These are phyloP conservation scores for Molossus molossus DNA, from an alignment of 2,797 vertebrate species.

Conservation along the genomic window DNA sequence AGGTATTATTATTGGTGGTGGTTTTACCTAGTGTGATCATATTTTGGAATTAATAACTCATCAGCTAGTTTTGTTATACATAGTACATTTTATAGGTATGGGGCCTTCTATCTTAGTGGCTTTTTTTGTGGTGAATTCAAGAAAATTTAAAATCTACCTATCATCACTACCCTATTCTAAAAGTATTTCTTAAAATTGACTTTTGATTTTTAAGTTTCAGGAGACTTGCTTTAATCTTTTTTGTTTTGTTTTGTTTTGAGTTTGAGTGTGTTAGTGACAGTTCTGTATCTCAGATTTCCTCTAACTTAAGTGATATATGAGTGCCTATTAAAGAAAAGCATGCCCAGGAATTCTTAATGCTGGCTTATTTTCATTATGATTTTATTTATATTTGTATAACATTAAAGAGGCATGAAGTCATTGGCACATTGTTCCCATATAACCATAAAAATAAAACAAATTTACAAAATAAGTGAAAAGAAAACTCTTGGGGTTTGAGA, in stretches of 20 bases:
- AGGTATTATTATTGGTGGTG: neutral
- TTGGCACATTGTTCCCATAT: neutral
- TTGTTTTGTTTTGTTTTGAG: neutral
- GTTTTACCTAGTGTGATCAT: neutral
- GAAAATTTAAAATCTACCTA: conserved; percentile 4
- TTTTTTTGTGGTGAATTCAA: neutral
- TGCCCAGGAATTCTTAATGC: neutral
- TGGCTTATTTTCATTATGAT: conserved; percentile 50
- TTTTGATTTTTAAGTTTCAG: neutral
- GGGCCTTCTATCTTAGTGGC: neutral
- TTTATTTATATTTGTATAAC: neutral
- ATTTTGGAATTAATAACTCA: neutral
- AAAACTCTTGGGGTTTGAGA: too few species aligned
- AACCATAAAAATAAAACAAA: neutral
- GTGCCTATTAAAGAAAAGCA: neutral
- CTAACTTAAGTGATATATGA: neutral
- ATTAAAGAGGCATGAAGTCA: conserved; percentile 16
- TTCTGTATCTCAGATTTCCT: neutral
- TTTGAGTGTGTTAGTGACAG: neutral
- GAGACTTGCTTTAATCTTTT: neutral
- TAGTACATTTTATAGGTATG: neutral
- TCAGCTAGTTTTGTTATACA: neutral
- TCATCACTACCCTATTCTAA: neutral
- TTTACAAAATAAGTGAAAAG: too few species aligned
- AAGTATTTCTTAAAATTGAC: neutral